phyloP scores from a whole-genome alignment of 2,888 invertebrate genomes.

The Chydorus sphaericus region DNA sequence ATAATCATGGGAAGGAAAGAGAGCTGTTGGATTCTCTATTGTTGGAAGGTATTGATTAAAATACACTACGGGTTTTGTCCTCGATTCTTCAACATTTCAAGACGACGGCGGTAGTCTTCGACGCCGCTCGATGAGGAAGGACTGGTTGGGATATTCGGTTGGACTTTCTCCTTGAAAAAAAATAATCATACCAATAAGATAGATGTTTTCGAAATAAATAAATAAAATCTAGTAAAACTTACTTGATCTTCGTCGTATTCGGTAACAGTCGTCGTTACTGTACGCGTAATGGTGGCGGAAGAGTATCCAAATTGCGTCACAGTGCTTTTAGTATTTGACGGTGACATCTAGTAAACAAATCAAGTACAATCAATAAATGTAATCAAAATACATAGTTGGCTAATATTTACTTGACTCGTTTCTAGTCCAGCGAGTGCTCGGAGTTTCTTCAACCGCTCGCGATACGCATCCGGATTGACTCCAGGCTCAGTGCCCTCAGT shows the following conservation, averaged over 20 bases:
- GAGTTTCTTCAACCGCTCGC: conserved; percentile 26
- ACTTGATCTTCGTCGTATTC: too few relatives aligned
- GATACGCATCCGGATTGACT: conserved; percentile 20
- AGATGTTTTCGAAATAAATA: not conserved
- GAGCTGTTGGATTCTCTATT: too few relatives aligned
- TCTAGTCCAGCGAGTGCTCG: conserved; percentile 28
- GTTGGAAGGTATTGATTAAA: too few relatives aligned
- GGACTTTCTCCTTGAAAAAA: not conserved
- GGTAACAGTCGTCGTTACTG: not conserved
- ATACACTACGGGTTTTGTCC: not conserved
- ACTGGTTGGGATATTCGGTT: conserved; percentile 3
- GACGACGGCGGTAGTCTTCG: conserved; percentile 17
- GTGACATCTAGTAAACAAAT: not conserved
- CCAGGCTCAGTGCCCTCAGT: not conserved
- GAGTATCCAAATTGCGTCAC: not conserved
- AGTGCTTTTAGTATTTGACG: not conserved
- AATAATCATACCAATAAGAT: not conserved
- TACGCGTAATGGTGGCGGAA: not conserved
- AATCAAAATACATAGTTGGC: not conserved
- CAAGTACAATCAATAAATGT: not conserved
- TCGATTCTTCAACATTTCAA: conserved; percentile 18
- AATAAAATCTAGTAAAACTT: not conserved
- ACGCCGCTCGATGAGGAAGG: conserved; percentile 13
- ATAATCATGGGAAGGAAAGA: too few relatives aligned
- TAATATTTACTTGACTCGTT: conserved; percentile 13